phyloP scores from a whole-genome alignment of 2,113 vertebrate species.

The Acinonyx jubatus region DNA sequence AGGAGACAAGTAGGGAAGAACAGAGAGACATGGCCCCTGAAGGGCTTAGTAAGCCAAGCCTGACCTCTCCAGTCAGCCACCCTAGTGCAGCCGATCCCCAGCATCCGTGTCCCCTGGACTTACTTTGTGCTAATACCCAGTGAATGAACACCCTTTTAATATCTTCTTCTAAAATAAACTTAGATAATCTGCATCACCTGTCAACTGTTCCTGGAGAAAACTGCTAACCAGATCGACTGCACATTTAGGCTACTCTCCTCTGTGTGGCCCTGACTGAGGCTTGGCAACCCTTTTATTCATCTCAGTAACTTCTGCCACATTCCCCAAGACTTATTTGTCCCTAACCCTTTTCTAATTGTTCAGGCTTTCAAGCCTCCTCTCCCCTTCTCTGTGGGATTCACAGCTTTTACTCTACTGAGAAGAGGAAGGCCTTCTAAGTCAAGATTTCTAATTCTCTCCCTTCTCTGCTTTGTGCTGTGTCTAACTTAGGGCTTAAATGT shows the following conservation, averaged over 20 bases:
- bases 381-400: too few species aligned
- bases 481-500: background rate
- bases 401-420: background rate
- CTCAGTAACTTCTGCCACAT: background rate
- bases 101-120: background rate
- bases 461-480: background rate
- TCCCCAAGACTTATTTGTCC: background rate
- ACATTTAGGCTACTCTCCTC: background rate
- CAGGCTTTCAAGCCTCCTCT: background rate
- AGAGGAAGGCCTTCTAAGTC: background rate
- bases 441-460: background rate
- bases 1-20: background rate
- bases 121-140: background rate
- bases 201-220: background rate
- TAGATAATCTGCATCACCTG: background rate
- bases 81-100: background rate
- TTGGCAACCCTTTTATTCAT: background rate
- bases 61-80: fast-evolving
- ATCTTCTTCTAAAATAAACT: background rate
- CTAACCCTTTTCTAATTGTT: background rate
- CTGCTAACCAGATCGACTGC: background rate
- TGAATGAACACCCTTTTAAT: background rate
- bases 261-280: background rate
- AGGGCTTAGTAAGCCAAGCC: background rate
- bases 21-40: background rate